phyloP scores from a whole-genome alignment of 2,888 invertebrate genomes.

The Spisula subtruncata region DNA sequence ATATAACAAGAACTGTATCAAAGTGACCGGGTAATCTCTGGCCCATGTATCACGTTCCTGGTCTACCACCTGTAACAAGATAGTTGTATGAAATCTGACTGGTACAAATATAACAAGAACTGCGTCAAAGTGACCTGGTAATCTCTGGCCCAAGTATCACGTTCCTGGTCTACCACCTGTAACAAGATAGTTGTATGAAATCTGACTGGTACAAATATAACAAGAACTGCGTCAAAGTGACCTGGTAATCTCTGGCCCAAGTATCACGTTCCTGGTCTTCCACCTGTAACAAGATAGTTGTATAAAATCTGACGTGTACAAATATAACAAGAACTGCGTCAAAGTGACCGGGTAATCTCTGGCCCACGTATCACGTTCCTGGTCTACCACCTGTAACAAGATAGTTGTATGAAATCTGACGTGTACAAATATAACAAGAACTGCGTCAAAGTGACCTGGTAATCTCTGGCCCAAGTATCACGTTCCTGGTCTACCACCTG shows the following conservation, averaged over 20 bases:
- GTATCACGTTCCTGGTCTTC: slow-evolving; percentile 75
- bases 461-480: slow-evolving; percentile 85
- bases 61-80: slow-evolving; percentile 66
- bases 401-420: too few relatives aligned
- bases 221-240: slow-evolving; percentile 90
- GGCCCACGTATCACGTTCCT: slow-evolving; percentile 78
- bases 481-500: slow-evolving; percentile 75
- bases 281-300: slow-evolving; percentile 55
- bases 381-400: slow-evolving; percentile 69
- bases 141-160: slow-evolving; percentile 82
- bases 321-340: slow-evolving; percentile 90
- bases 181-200: too few relatives aligned
- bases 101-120: slow-evolving; percentile 89
- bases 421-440: slow-evolving; percentile 89
- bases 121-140: slow-evolving; percentile 89
- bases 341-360: slow-evolving; percentile 88
- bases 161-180: slow-evolving; percentile 74
- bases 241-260: slow-evolving; percentile 87
- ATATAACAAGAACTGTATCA: slow-evolving; percentile 95
- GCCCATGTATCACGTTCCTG: slow-evolving; percentile 78
- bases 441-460: slow-evolving; percentile 89
- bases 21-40: slow-evolving; percentile 88
- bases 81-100: too few relatives aligned
- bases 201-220: too few relatives aligned
- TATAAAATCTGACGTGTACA: too few relatives aligned